Base-by-base conservation (phyloP, 1,140 invertebrate species). In the Philopotamus ludificatus region DNA sequence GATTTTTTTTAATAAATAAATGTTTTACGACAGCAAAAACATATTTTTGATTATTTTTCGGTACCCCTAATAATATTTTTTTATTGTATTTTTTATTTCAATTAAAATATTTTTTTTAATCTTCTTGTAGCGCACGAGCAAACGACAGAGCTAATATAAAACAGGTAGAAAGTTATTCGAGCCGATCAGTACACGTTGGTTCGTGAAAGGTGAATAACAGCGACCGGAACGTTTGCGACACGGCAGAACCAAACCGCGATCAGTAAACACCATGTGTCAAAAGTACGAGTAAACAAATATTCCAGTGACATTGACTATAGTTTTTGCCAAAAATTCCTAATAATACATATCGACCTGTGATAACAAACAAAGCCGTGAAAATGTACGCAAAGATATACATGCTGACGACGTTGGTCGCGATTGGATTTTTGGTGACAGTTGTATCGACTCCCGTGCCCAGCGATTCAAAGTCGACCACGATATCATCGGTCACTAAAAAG, bases 131-230 rank as follows among this genome's bases (percentile, higher is more conserved):
- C n/a, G n/a, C n/a, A n/a, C n/a, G n/a, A n/a, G n/a, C n/a, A n/a
- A n/a, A n/a, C n/a, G n/a, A n/a, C 51, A 39, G 58, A 44, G n/a
- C 22, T 60, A 54, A 68, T 63, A 68, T 68, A 68, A 65, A 68
- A 65, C 66, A 44, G 55, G 57, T 68, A 68, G 66, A 68, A 68
- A 68, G 66, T 68, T 22, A 44, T 15, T 28, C 34, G 25, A 20
- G 9, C 10, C 50, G 66, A 26, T 64, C 66, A 68, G 66, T 68
- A 8, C 22, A 57, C 39, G 50, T 10, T 28, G 12, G 62, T 28
- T 47, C 66, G 66, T 54, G 62, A 65, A 62, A 60, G 63, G 63
- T 22, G 62, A 60, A 51, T 51, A 50, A 68, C 62, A n/a, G 18
- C 49, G 55, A 41, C 23, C 34, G 55, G 4, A 34, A 7, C 28